Percentiles rank a stretch among this genome's conserved stretches.
Evolutionary conservation across 2,113 vertebrate genomes (phyloP).

Genomic region (Paralichthys olivaceus): DNA sequence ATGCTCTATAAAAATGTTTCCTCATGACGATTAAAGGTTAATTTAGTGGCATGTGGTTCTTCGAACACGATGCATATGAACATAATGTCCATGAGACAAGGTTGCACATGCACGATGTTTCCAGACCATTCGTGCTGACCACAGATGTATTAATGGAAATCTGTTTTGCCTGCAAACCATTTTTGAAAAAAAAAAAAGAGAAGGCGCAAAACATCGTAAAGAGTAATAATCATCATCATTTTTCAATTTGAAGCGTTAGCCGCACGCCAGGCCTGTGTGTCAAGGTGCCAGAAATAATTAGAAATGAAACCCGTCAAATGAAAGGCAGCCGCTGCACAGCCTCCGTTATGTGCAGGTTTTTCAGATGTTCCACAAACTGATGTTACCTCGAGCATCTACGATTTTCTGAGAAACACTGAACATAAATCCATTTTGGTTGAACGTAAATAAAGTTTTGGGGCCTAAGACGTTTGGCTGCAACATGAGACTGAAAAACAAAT

Average conservation of each 20-base stretch:
- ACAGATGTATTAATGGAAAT: not conserved
- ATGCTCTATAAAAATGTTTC: too few species aligned
- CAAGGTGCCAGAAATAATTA: not conserved
- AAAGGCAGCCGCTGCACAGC: not conserved
- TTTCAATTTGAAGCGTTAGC: not conserved
- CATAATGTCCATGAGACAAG: too few species aligned
- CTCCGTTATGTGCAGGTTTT: not conserved
- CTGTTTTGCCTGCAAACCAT: not conserved
- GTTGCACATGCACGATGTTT: not conserved
- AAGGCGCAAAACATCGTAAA: not conserved
- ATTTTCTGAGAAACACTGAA: not conserved
- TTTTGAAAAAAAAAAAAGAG: not conserved
- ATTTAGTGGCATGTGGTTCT: too few species aligned
- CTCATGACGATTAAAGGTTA: too few species aligned
- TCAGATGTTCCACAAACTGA: not conserved
- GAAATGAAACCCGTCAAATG: not conserved
- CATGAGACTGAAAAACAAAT: too few species aligned
- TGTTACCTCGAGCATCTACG: too few species aligned
- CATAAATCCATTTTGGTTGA: slow-evolving; percentile 6
- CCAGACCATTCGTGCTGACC: not conserved
- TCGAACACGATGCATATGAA: too few species aligned
- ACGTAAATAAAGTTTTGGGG: not conserved
- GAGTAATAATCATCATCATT: not conserved
- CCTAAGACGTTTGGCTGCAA: not conserved
- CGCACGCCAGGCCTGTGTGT: not conserved